These are phyloP conservation scores for Lytechinus pictus DNA, from an alignment of 35 echinoderm and acorn worm species.

Conservation along the genomic window DNA sequence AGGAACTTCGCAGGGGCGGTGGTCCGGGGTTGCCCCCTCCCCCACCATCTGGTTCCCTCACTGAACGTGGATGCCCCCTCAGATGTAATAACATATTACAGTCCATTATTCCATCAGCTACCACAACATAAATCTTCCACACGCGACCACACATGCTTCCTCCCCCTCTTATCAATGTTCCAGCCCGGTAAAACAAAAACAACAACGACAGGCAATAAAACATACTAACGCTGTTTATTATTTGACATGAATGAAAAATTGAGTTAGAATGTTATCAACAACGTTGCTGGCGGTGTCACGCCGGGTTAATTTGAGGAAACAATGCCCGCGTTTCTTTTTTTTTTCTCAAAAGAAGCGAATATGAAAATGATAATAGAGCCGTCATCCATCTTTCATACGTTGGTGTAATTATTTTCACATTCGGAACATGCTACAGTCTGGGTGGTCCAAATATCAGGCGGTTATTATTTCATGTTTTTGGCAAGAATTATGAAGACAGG, in stretches of 20 bases:
- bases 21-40: neutral
- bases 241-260: neutral
- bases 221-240: neutral
- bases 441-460: neutral
- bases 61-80: neutral
- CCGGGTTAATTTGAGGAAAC: neutral
- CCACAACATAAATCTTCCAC: neutral
- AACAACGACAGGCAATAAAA: neutral
- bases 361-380: neutral
- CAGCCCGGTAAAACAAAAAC: neutral
- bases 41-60: too few relatives aligned
- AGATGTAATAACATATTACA: neutral
- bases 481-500: neutral
- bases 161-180: neutral
- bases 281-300: neutral
- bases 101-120: neutral
- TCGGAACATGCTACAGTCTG: neutral
- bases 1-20: too few relatives aligned
- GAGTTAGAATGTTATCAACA: neutral
- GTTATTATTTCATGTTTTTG: neutral
- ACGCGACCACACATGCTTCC: neutral
- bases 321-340: neutral
- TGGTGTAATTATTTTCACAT: conserved; percentile 6
- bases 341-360: neutral
- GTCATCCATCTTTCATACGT: neutral